phyloP scores from a whole-genome alignment of 2,888 invertebrate species.

The Yponomeuta evonymella region DNA sequence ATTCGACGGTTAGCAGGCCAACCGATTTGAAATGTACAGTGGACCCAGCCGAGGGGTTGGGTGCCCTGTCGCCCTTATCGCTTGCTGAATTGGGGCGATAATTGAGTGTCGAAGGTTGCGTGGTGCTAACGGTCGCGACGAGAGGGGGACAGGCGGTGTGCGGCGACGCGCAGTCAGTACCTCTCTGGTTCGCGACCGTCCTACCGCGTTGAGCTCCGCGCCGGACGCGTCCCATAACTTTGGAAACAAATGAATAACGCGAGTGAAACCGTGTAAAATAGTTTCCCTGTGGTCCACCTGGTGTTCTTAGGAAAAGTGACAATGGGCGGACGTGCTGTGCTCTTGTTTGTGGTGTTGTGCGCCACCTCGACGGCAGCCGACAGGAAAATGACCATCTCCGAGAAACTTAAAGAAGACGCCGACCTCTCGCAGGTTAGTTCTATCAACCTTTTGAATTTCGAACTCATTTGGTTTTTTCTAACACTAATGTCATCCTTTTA shows the following conservation, averaged over 20 bases:
- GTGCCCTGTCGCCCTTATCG: neutral
- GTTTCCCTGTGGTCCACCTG: constrained; percentile 37
- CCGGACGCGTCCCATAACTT: constrained; percentile 26
- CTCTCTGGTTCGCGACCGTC: constrained; percentile 19
- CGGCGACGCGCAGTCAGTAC: constrained; percentile 45
- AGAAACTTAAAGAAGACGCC: constrained; percentile 79
- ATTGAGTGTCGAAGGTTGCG: neutral
- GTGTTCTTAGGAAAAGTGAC: constrained; percentile 24
- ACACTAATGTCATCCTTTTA: neutral
- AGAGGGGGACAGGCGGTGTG: constrained; percentile 46
- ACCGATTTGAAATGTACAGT: constrained; percentile 8
- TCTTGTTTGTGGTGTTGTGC: constrained; percentile 64
- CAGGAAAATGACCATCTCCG: constrained; percentile 72
- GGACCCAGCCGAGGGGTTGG: neutral
- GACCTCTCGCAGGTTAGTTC: constrained; percentile 80
- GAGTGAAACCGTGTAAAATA: constrained; percentile 51
- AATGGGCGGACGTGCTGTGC: constrained; percentile 58
- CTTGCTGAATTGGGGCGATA: neutral
- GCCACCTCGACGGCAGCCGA: constrained; percentile 42
- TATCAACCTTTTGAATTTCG: neutral
- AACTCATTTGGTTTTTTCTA: neutral
- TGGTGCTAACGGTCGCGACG: constrained; percentile 24
- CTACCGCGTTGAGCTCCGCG: constrained; percentile 40
- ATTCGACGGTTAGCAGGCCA: constrained; percentile 8
- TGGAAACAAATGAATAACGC: constrained; percentile 42